Base-by-base conservation (phyloP, 2,888 invertebrate genomes). In the Omphaloscelis lunosa region DNA sequence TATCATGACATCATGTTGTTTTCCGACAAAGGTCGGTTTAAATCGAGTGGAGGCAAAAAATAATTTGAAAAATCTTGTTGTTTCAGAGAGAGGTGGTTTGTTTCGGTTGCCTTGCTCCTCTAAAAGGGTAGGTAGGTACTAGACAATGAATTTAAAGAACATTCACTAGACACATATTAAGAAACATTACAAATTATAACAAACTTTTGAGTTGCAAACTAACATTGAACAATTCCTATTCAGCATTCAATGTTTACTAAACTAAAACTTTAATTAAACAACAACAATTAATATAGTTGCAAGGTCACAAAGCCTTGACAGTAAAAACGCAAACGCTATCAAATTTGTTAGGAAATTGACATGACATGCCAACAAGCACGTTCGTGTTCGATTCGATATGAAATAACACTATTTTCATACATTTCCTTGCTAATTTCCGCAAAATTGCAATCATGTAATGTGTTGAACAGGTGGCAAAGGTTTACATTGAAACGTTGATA, bases 231-330 rank as follows among this genome's bases (percentile, higher is more conserved):
- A 77, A 84, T 62, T 62, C 20, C 34, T 15, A 71, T 72, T 81
- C 48, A n/a, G 8, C 63, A 70, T 72, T 67, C 59, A 85, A 77
- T 85, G n/a, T 82, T 75, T 75, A 67, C 53, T 56, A 72, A 53
- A 39, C 56, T 56, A 53, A 63, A 71, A 62, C 4, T 56, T 58
- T 70, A 77, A 77, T 85, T 77, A 66, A 74, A 72, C 20, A 76
- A 70, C 39, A 78, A 65, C 75, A 63, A 81, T 81, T 80, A 86
- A 80, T 72, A 66, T 73, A 56, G 69, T 72, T 45, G 45, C 84
- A 86, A 86, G 88, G 86, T 85, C 73, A 69, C 41, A 41, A 45
- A 72, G 61, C 89, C 86, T 89, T 89, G 82, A 84, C 86, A 89
- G 53, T 80, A 78, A 89, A 82, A 86, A 79, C 73, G 78, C 81